A percentile compares a stretch with the other conserved stretches of the same genome.
Evolutionary conservation across 2,797 vertebrate genomes (phyloP).

Genomic region (Yasuhikotakia modesta): DNA sequence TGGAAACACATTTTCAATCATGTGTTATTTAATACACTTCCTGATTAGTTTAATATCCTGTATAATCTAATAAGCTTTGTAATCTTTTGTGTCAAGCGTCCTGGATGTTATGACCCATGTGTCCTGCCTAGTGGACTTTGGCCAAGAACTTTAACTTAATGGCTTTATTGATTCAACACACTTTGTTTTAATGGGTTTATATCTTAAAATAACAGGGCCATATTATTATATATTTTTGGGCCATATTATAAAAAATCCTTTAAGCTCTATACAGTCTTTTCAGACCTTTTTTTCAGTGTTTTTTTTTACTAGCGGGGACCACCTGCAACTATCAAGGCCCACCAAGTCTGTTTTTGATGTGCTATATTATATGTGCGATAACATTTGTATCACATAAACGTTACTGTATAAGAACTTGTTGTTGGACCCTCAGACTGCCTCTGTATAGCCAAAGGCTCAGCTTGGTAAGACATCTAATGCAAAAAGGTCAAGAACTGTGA

Average conservation of each 20-base stretch:
- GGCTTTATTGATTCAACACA: background rate
- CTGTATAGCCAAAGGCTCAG: conserved; percentile 43
- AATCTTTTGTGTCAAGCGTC: background rate
- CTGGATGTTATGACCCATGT: conserved; percentile 32
- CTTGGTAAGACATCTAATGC: conserved; percentile 71
- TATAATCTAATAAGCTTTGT: conserved; percentile 70
- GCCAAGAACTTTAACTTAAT: background rate
- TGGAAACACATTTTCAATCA: background rate
- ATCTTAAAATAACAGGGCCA: background rate
- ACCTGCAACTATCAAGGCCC: too few species aligned
- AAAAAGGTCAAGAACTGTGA: conserved; percentile 75
- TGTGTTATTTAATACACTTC: conserved; percentile 65
- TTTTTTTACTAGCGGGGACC: too few species aligned
- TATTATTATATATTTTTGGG: too few species aligned
- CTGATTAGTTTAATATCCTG: conserved; percentile 73
- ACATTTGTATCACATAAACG: too few species aligned
- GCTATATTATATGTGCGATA: too few species aligned
- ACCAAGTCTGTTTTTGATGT: too few species aligned
- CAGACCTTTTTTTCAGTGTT: too few species aligned
- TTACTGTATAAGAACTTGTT: background rate
- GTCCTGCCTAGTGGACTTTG: conserved; percentile 33
- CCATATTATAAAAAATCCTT: too few species aligned
- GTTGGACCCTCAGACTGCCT: conserved; percentile 8
- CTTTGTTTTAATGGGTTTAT: background rate
- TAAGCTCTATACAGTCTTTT: too few species aligned